Conservation (phyloP, 2,113 vertebrate species). For the Arvicanthis niloticus region DNA sequence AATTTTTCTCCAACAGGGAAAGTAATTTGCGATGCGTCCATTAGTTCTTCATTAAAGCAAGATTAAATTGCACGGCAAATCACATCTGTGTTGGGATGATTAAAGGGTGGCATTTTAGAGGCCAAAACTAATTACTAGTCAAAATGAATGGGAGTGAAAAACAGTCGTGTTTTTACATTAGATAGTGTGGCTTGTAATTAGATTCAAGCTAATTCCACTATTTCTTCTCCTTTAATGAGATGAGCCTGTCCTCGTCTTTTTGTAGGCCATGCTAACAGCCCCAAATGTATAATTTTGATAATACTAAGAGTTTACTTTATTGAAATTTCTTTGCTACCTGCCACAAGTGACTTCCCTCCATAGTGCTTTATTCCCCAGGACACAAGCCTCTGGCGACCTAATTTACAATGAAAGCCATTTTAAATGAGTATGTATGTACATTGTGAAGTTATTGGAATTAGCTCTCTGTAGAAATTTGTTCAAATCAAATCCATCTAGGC, state of each 20-base stretch:
- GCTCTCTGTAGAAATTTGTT: constrained; percentile 43
- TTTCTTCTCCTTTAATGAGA: constrained; percentile 99
- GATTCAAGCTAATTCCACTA: constrained; percentile 99
- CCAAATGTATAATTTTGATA: constrained; percentile 99
- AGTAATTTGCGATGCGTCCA: constrained; percentile 99
- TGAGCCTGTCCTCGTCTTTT: constrained; percentile 97
- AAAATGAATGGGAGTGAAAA: constrained; percentile 99
- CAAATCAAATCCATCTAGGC: constrained; percentile 27
- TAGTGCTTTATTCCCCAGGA: constrained; percentile 91
- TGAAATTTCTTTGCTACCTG: constrained; percentile 97
- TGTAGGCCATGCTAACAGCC: constrained; percentile 93
- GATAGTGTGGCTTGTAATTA: constrained; percentile 99
- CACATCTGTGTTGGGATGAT: constrained; percentile 99
- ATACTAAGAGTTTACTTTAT: constrained; percentile 99
- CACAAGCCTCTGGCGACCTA: constrained; percentile 69
- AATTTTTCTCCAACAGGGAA: constrained; percentile 95
- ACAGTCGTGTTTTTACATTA: constrained; percentile 99
- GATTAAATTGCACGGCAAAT: constrained; percentile 99
- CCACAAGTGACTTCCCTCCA: constrained; percentile 96
- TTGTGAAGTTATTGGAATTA: constrained; percentile 59
- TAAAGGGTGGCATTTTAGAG: constrained; percentile 99
- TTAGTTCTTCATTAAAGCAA: constrained; percentile 99
- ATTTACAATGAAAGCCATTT: constrained; percentile 73
- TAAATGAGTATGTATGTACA: constrained; percentile 41
- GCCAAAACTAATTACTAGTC: constrained; percentile 99